phyloP scores from a whole-genome alignment of 1,140 invertebrate species.

The Dendrolimus kikuchii region DNA sequence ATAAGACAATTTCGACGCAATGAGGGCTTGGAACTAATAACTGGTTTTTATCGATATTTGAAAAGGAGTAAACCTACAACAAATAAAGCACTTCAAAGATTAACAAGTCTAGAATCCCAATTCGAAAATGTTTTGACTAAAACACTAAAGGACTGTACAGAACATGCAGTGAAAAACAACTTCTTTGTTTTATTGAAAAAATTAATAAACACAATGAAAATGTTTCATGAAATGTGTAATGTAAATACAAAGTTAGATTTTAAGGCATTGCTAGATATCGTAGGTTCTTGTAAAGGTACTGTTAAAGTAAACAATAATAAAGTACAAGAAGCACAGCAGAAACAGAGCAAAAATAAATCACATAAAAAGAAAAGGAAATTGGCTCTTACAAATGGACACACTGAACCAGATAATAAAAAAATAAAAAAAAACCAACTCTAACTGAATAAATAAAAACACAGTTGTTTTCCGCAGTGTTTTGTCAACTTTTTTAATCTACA shows the following conservation, averaged over 20 bases:
- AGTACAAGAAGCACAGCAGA: not conserved
- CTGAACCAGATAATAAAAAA: conserved; percentile 31
- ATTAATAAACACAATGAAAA: conserved; percentile 49
- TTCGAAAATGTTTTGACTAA: conserved; percentile 33
- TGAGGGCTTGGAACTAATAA: conserved; percentile 77
- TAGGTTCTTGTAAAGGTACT: conserved; percentile 34
- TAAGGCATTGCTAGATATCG: conserved; percentile 29
- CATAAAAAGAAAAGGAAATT: conserved; percentile 50
- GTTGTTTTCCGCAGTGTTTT: no score
- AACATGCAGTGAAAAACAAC: conserved; percentile 51
- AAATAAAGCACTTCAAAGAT: conserved; percentile 18
- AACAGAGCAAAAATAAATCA: conserved; percentile 30
- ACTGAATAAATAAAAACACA: conserved; percentile 9
- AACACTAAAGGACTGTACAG: conserved; percentile 25
- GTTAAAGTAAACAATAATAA: conserved; percentile 21
- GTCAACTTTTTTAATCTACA: no score
- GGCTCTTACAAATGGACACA: conserved; percentile 31
- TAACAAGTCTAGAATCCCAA: conserved; percentile 32
- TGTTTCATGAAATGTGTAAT: conserved; percentile 47
- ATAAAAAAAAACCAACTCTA: conserved; percentile 17
- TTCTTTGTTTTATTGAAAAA: conserved; percentile 46
- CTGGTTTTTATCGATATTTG: conserved; percentile 74
- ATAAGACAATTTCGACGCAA: conserved; percentile 76
- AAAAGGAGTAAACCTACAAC: conserved; percentile 48
- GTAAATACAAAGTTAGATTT: conserved; percentile 41